Base-by-base conservation (phyloP, 2,797 vertebrate genomes). In the Malurus splendens region DNA sequence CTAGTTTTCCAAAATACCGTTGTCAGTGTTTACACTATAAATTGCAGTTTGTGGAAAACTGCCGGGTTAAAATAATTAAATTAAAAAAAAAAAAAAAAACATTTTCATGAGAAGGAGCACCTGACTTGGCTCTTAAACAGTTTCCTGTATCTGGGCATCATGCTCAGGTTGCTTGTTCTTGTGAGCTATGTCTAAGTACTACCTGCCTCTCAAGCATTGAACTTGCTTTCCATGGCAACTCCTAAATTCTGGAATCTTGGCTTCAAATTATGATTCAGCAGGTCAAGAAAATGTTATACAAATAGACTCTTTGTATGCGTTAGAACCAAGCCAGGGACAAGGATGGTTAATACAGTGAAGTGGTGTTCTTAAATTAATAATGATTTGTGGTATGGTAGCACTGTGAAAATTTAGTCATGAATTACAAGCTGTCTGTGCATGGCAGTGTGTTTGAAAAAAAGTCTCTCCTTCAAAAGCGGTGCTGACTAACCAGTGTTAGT, bases 281-380 rank as follows among this genome's bases (percentile, higher is more conserved):
- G 25, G 27, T 71, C 32, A 60, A 57, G 62, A 62, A 72, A 77
- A 28, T 3, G 1, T 64, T 62, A 14, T 1, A 33, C 27, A 60
- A 32, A 42, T 56, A 36, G 13, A 23, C 7, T 59, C 45, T 75
- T 45, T n/a, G 20, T 42, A 32, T 11, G 0, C 0, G 0, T 54
- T 54, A 42, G 38, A 50, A 22, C 42, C 15, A 44, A 76, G 28
- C 33, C 33, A 50, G 23, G 30, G 39, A 32, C 27, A 28, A 56
- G 22, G 32, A 24, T 42, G 12, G 24, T 33, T 80, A 62, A 60
- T 70, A n/a, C 22, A 84, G 56, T 27, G 19, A 60, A 67, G 24
- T 19, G 8, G 10, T 56, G 1, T 55, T 73, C 61, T 83, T 73
- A 42, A 90, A 47, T 45, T 38, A 41, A 4, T 52, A 78, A 41